These are phyloP conservation scores for Epiblema foenella DNA, from an alignment of 2,888 invertebrate species.

Conservation along the genomic window DNA sequence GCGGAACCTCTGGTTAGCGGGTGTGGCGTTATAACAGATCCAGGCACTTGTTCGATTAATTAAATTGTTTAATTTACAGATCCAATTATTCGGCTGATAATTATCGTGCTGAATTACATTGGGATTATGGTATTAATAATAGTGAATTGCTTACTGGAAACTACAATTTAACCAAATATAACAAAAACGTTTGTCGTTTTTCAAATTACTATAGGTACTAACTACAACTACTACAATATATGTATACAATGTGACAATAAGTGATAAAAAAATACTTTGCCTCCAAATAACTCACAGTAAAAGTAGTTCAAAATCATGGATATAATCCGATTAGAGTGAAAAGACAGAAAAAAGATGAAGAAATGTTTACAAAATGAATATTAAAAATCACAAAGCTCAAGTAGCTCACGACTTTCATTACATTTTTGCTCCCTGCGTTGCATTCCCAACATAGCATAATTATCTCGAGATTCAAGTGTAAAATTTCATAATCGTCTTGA, in stretches of 20 bases:
- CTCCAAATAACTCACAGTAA: too few species aligned
- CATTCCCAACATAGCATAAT: constrained; percentile 33
- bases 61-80: constrained; percentile 40
- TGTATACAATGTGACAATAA: too few species aligned
- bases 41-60: constrained; percentile 56
- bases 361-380: constrained; percentile 16
- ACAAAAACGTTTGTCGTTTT: too few species aligned
- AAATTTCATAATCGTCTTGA: constrained; percentile 23
- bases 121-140: constrained; percentile 4
- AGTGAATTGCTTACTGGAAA: constrained; percentile 1
- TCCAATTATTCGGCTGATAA: constrained; percentile 37
- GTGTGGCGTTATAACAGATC: constrained; percentile 57
- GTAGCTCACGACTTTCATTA: constrained; percentile 36
- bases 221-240: too few species aligned
- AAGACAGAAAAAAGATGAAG: too few species aligned
- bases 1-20: constrained; percentile 60
- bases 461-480: constrained; percentile 24
- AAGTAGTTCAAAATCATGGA: too few species aligned
- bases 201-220: too few species aligned
- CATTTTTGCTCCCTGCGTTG: constrained; percentile 28
- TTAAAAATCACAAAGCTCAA: constrained; percentile 8
- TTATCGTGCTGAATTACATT: constrained; percentile 26
- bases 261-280: too few species aligned
- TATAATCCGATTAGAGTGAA: too few species aligned
- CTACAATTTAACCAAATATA: background rate